These are phyloP conservation scores for Drosophila watanabei DNA, from an alignment of 1,140 invertebrate species.

Conservation along the genomic window DNA sequence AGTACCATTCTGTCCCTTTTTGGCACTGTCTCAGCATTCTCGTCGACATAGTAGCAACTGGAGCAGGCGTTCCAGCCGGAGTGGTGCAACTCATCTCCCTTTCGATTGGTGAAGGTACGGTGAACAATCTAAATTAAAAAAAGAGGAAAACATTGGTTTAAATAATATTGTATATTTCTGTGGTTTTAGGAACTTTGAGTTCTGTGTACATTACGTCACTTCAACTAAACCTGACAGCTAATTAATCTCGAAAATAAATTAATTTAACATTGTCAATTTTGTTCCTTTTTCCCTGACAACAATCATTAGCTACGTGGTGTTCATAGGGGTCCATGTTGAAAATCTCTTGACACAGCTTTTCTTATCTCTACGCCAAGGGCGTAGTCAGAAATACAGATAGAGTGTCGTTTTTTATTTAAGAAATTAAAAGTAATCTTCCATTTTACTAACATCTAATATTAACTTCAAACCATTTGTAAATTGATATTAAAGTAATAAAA, in stretches of 20 bases:
- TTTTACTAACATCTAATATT: not conserved
- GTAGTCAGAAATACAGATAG: not conserved
- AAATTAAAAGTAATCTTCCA: not conserved
- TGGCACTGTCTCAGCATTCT: slow-evolving; percentile 87
- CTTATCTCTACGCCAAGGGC: not conserved
- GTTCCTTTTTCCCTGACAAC: not conserved
- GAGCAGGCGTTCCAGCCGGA: slow-evolving; percentile 98
- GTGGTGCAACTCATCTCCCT: slow-evolving; percentile 97
- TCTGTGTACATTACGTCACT: too few relatives aligned
- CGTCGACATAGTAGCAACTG: slow-evolving; percentile 90
- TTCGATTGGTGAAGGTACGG: slow-evolving; percentile 91
- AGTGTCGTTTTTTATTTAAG: not conserved
- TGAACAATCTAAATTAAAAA: slow-evolving; percentile 91
- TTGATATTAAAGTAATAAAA: not conserved
- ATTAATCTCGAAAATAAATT: not conserved
- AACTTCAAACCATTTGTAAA: not conserved
- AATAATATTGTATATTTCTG: not conserved
- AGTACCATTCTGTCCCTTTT: slow-evolving; percentile 93
- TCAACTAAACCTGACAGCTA: not conserved
- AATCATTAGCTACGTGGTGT: not conserved
- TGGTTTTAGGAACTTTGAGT: not conserved
- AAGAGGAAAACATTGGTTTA: not conserved
- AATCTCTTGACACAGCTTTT: not conserved
- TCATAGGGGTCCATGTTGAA: not conserved
- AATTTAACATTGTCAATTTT: too few relatives aligned